Percentiles rank a stretch among this genome's conserved stretches.
Evolutionary conservation across 2,888 invertebrate genomes (phyloP).

Genomic region (Ceratothoa steindachneri): DNA sequence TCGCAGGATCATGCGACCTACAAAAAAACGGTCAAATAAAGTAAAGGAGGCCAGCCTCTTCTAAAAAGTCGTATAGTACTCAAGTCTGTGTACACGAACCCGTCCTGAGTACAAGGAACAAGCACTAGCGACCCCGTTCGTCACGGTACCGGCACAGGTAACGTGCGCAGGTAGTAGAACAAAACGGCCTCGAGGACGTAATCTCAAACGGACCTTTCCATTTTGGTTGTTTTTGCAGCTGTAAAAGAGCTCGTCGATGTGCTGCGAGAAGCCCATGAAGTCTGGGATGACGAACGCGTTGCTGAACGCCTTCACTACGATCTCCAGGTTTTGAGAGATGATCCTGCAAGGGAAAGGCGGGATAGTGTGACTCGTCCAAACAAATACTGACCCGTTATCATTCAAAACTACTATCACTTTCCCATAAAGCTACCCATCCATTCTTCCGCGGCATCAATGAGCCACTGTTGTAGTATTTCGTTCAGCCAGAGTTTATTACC

Average conservation of each 20-base stretch:
- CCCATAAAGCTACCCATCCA: not conserved
- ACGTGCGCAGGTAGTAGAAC: too few species aligned
- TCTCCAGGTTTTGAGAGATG: conserved; percentile 45
- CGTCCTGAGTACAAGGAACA: too few species aligned
- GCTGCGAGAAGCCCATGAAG: conserved; percentile 34
- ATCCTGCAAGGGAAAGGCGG: conserved; percentile 25
- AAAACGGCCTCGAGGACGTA: too few species aligned
- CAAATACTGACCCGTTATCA: not conserved
- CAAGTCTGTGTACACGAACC: too few species aligned
- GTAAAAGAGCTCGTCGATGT: conserved; percentile 40
- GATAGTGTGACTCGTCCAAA: not conserved
- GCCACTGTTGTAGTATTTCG: not conserved
- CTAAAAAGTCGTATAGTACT: too few species aligned
- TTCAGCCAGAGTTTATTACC: too few species aligned
- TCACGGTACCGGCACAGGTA: too few species aligned
- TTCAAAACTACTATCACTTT: not conserved
- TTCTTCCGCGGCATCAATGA: not conserved
- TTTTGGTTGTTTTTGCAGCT: conserved; percentile 25
- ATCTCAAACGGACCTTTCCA: too few species aligned
- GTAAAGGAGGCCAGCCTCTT: too few species aligned
- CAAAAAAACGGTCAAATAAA: too few species aligned
- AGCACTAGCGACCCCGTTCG: too few species aligned
- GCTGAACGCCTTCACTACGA: conserved; percentile 40
- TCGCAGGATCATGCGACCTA: too few species aligned
- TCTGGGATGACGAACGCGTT: conserved; percentile 42